Conservation (phyloP, 2,113 vertebrate genomes). For the Acrocephalus arundinaceus region DNA sequence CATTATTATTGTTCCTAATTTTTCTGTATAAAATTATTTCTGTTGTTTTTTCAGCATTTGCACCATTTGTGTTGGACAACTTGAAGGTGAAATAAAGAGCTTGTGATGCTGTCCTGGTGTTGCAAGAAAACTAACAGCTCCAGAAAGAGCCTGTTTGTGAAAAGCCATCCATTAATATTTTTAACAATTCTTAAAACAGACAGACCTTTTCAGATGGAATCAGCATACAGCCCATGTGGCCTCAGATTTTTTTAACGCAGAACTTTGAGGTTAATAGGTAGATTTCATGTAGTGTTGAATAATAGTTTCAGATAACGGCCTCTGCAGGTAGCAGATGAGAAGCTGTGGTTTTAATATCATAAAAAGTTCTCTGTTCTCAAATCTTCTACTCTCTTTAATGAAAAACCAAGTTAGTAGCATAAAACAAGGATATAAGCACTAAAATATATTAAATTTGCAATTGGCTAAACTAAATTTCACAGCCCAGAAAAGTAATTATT, state of each 20-base stretch:
- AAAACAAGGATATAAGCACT: neutral
- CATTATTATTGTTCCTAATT: neutral
- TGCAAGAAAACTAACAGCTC: neutral
- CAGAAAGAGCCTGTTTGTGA: neutral
- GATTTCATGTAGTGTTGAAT: neutral
- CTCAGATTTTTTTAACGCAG: neutral
- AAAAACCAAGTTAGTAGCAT: neutral
- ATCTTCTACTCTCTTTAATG: neutral
- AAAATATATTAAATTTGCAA: neutral
- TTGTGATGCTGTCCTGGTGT: neutral
- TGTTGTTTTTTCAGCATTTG: neutral
- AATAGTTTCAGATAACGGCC: neutral
- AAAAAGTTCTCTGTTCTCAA: neutral
- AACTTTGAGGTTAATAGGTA: neutral
- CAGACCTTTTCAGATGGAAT: neutral
- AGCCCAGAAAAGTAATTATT: neutral
- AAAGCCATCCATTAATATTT: neutral
- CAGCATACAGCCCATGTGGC: neutral
- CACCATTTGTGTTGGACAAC: neutral
- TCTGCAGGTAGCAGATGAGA: neutral
- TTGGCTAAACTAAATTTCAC: neutral
- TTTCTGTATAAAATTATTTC: neutral
- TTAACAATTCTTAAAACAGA: neutral
- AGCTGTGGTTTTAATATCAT: neutral
- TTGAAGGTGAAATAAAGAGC: neutral